These are phyloP conservation scores for Lymantria monacha DNA, from an alignment of 2,888 invertebrate genomes.

Conservation along the genomic window DNA sequence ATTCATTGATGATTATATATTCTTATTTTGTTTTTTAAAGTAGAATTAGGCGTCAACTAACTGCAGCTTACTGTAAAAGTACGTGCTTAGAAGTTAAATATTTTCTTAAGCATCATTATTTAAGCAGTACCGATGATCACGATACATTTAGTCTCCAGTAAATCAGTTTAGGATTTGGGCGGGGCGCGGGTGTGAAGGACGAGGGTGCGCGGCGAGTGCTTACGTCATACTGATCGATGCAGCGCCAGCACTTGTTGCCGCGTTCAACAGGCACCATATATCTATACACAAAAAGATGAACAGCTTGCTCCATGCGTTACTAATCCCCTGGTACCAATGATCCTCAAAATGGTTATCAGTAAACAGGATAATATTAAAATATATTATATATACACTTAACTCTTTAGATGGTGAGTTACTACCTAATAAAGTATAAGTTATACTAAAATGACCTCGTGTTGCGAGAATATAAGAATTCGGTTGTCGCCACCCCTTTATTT, in stretches of 20 bases:
- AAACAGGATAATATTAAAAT: not conserved
- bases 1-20: too few relatives aligned
- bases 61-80: too few relatives aligned
- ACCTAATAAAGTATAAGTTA: too few relatives aligned
- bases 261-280: conserved; percentile 69
- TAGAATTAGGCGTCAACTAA: too few relatives aligned
- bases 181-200: conserved; percentile 22
- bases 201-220: conserved; percentile 38
- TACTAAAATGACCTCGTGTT: too few relatives aligned
- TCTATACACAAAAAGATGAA: conserved; percentile 35
- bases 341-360: conserved; percentile 4
- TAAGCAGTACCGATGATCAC: conserved; percentile 8
- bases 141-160: conserved; percentile 39
- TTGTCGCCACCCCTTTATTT: too few relatives aligned
- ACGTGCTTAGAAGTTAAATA: too few relatives aligned
- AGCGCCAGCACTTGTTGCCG: conserved; percentile 78
- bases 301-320: conserved; percentile 26
- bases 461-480: too few relatives aligned
- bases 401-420: too few relatives aligned
- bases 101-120: too few relatives aligned
- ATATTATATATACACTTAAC: too few relatives aligned
- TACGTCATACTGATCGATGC: conserved; percentile 76
- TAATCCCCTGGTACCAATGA: conserved; percentile 30
- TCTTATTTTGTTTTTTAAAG: too few relatives aligned
- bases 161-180: conserved; percentile 50